These are phyloP conservation scores for Panagrolaimus sp. DNA, from an alignment of 1,140 invertebrate species.

Conservation along the genomic window DNA sequence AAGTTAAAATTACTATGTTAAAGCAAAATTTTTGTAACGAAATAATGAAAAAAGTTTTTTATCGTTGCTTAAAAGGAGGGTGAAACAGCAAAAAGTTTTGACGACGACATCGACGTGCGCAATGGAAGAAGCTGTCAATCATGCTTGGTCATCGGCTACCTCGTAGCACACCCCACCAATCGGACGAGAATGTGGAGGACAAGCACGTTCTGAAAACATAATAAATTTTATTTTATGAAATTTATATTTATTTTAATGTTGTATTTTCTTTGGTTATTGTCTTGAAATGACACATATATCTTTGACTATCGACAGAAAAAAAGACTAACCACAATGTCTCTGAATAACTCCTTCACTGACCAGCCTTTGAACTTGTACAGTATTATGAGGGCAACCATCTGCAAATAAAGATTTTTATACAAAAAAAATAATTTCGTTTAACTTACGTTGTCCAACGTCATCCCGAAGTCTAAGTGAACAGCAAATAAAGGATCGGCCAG, in stretches of 20 bases:
- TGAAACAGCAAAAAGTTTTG: neutral
- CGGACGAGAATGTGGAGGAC: conserved; percentile 9
- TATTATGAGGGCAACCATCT: conserved; percentile 38
- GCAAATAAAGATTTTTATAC: conserved; percentile 20
- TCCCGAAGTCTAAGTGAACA: conserved; percentile 35
- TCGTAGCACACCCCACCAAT: conserved; percentile 11
- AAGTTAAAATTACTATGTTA: too few relatives aligned
- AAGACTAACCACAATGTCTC: conserved; percentile 6
- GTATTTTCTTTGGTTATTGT: too few relatives aligned
- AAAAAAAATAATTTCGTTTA: neutral
- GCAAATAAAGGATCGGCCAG: conserved; percentile 44
- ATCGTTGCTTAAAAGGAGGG: too few relatives aligned
- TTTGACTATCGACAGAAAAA: too few relatives aligned
- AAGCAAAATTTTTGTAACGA: too few relatives aligned
- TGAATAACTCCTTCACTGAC: conserved; percentile 31
- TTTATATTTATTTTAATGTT: too few relatives aligned
- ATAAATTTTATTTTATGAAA: neutral
- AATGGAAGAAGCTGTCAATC: conserved; percentile 7
- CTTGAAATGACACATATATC: too few relatives aligned
- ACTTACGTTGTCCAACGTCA: conserved; percentile 11
- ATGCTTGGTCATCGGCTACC: neutral
- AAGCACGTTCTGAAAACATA: conserved; percentile 13
- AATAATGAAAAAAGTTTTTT: too few relatives aligned
- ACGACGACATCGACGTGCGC: conserved; percentile 5
- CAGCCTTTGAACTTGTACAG: conserved; percentile 53